Conservation (phyloP, 1,140 invertebrate genomes). For the Drosophila lini region DNA sequence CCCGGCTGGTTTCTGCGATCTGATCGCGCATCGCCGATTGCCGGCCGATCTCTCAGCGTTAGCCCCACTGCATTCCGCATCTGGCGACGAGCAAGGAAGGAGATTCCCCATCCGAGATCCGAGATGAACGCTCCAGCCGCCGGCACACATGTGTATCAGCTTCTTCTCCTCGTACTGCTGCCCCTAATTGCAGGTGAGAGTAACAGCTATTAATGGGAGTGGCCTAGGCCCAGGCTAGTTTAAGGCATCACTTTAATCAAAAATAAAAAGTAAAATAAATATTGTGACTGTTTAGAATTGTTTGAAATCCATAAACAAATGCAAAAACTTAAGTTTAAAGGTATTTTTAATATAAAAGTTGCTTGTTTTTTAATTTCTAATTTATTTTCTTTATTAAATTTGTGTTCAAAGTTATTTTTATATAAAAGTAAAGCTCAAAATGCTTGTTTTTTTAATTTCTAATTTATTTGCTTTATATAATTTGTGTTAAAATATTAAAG, state of each 20-base stretch:
- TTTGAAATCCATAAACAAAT: background rate
- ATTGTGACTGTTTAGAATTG: background rate
- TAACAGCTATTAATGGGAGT: background rate
- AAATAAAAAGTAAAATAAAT: background rate
- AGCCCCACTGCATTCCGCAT: constrained; percentile 25
- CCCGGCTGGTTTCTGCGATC: constrained; percentile 36
- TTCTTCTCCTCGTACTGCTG: constrained; percentile 6
- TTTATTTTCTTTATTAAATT: background rate
- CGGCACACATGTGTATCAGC: background rate
- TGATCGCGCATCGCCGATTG: constrained; percentile 7
- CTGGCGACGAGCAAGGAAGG: constrained; percentile 34
- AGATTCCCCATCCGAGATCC: constrained; percentile 13
- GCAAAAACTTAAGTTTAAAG: background rate
- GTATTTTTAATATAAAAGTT: background rate
- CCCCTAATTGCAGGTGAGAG: constrained; percentile 20
- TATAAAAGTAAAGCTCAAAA: background rate
- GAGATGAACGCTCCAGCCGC: constrained; percentile 3
- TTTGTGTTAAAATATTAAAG: background rate
- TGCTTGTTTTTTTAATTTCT: too few relatives aligned
- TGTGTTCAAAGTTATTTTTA: background rate
- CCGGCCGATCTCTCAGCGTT: constrained; percentile 9
- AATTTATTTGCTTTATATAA: background rate
- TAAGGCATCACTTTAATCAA: background rate
- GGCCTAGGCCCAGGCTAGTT: background rate
- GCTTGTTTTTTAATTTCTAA: background rate